Evolutionary conservation across 2,113 vertebrate genomes (phyloP), one percentile per base, ranked within the genome.

Genomic region (Taxidea taxus): DNA sequence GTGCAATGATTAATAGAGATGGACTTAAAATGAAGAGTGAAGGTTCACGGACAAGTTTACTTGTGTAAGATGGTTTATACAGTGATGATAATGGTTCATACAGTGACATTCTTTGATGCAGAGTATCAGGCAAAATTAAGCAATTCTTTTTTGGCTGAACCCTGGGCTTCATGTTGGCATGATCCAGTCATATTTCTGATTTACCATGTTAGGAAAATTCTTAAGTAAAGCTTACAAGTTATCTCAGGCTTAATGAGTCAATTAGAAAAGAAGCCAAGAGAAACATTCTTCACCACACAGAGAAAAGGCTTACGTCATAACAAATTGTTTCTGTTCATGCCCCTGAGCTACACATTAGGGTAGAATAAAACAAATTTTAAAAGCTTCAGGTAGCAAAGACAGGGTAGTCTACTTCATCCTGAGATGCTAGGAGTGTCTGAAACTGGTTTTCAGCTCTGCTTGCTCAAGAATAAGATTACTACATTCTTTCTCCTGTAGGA

Each of bases 51-150:
- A 95, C 62, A 95, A 77, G 74, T 54, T 90, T 51, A 42, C 29
- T 56, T 84, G 58, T 34, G 39, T 16, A 77, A 42, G 77, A 95
- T 68, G 34, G 44, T 90, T 97, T 85, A 68, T 60, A 62, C 16
- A 70, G 51, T 89, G 92, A 94, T 16, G 60, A 80, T 77, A 97
- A 91, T 90, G 92, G 91, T 97, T 98, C 98, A 88, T 39, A 54
- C 3, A 85, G 23, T 77, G 70, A 84, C 78, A 93, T 27, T 97
- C 37, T 51, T 29, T 91, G 44, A 96, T 16, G 13, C 86, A 96
- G 42, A 94, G 85, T 16, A 56, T 94, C 88, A 94, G 94, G 84
- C 87, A 97, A 75, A 88, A 82, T 39, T 29, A 77, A 96, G n/a
- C 81, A 92, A 51, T 87, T 97, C 21, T 60, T 88, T 47, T 98